Conservation (phyloP, 2,797 vertebrate species). For the Amphiprion clarkii region DNA sequence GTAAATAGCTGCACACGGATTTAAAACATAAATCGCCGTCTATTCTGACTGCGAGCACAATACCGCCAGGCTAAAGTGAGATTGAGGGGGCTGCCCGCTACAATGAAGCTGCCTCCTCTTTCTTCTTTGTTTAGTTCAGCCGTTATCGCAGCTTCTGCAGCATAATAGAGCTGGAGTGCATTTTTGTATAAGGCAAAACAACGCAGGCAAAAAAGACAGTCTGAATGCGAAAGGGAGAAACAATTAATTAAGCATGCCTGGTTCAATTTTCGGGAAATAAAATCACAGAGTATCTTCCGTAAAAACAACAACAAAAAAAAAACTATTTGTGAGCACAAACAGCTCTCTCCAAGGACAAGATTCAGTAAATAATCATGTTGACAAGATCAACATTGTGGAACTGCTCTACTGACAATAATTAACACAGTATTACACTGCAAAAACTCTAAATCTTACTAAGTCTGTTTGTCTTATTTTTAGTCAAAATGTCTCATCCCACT, state of each 20-base stretch:
- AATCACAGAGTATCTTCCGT: not conserved
- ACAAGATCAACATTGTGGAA: too few species aligned
- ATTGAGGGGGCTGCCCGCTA: constrained; percentile 54
- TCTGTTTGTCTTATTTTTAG: too few species aligned
- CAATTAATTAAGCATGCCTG: constrained; percentile 10
- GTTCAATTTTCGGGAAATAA: constrained; percentile 2
- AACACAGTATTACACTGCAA: too few species aligned
- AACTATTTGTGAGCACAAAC: constrained; percentile 11
- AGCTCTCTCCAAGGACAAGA: not conserved
- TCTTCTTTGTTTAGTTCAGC: constrained; percentile 47
- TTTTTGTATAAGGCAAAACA: constrained; percentile 1
- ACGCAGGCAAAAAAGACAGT: not conserved
- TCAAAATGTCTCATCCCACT: too few species aligned
- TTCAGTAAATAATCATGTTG: too few species aligned
- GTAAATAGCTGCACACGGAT: not conserved
- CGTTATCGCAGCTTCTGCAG: constrained; percentile 31
- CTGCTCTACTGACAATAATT: too few species aligned
- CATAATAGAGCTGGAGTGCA: constrained; percentile 7
- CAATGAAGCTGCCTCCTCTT: constrained; percentile 39
- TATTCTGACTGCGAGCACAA: constrained; percentile 19
- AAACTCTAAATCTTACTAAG: too few species aligned
- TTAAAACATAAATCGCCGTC: not conserved
- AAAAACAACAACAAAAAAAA: not conserved
- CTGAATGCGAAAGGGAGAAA: not conserved
- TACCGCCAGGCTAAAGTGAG: constrained; percentile 44